Evolutionary conservation across 2,888 invertebrate genomes (phyloP).

Genomic region (Conistra vaccinii): DNA sequence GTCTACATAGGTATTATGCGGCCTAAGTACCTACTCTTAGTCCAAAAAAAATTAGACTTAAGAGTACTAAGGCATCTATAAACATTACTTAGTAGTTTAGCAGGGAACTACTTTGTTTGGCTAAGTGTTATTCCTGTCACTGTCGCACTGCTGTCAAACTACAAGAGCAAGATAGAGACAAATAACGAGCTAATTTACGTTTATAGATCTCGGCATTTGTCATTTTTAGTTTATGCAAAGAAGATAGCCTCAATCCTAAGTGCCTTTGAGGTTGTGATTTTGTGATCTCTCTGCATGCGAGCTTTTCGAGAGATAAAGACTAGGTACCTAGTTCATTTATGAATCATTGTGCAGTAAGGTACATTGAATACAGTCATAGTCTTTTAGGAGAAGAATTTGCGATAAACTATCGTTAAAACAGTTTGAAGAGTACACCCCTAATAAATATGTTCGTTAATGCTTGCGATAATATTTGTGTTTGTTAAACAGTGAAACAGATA

Average conservation of each 20-base stretch:
- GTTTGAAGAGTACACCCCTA: not conserved
- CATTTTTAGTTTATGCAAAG: not conserved
- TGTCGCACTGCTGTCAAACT: no score
- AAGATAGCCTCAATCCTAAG: not conserved
- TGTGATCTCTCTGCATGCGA: not conserved
- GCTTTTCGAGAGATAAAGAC: not conserved
- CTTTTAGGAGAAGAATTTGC: constrained; percentile 4
- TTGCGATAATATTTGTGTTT: constrained; percentile 16
- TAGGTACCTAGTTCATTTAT: not conserved
- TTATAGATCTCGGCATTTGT: not conserved
- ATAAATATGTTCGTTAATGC: constrained; percentile 24
- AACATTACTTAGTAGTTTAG: no score
- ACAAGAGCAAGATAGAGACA: no score
- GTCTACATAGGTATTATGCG: no score
- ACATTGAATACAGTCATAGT: not conserved
- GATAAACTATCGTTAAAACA: constrained; percentile 11
- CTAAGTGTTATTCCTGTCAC: no score
- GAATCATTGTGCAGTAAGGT: not conserved
- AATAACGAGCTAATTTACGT: no score
- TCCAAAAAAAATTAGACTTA: no score
- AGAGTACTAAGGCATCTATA: no score
- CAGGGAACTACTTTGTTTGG: no score
- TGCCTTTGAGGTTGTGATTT: no score
- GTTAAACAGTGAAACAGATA: constrained; percentile 15
- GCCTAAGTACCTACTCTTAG: no score